A percentile compares a stretch with the other conserved stretches of the same genome.
These are phyloP conservation scores for Anguilla megastoma DNA, from an alignment of 2,797 vertebrate genomes.

Conservation along the genomic window DNA sequence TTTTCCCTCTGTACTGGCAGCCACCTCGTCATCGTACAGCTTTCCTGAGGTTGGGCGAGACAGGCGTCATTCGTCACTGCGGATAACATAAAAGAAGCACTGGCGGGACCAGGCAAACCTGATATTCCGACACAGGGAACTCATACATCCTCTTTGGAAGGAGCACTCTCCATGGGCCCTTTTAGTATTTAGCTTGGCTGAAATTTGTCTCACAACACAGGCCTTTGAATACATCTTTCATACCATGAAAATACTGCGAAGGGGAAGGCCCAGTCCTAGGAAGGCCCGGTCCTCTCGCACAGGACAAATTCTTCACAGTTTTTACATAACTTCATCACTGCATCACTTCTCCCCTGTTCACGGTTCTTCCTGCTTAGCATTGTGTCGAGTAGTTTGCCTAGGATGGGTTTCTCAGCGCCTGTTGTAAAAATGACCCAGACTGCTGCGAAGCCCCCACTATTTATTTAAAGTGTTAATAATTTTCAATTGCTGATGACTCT, in stretches of 20 bases:
- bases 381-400: not conserved
- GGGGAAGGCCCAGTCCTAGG: not conserved
- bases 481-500: not conserved
- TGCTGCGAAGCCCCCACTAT: not conserved
- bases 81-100: not conserved
- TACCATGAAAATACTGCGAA: too few species aligned
- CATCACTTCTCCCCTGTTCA: not conserved
- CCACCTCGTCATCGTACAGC: not conserved
- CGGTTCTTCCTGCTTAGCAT: not conserved
- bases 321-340: not conserved
- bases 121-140: not conserved
- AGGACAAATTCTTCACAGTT: not conserved
- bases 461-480: not conserved
- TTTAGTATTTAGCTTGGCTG: not conserved
- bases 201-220: not conserved
- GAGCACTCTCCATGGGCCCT: not conserved
- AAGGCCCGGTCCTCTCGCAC: not conserved
- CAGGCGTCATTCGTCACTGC: not conserved
- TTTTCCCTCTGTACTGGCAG: not conserved
- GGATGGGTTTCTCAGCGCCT: not conserved
- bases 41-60: not conserved
- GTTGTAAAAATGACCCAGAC: not conserved
- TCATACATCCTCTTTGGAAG: not conserved
- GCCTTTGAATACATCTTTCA: not conserved
- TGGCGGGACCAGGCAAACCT: constrained; percentile 12